Base-by-base conservation (phyloP, 2,888 invertebrate species). In the Drosophila anceps region DNA sequence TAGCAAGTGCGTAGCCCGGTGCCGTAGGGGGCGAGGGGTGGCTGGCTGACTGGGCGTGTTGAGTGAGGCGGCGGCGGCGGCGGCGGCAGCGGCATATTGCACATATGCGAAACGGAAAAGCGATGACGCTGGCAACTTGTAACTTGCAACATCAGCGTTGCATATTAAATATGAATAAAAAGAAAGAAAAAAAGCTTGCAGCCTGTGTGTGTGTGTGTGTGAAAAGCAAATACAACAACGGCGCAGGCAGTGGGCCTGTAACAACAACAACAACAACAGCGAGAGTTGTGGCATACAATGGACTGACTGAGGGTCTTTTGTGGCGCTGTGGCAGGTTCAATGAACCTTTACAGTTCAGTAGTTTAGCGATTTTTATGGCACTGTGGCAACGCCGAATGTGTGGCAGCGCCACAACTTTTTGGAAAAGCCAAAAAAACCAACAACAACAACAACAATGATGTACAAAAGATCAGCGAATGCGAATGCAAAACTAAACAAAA, bases 331-430 rank as follows among this genome's bases (percentile, higher is more conserved):
- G 88, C 84, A 81, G 75, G 89, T 89, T 89, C 89, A 90, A 57
- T 89, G 91, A 89, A 89, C 91, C 81, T 81, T 90, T 84, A 84
- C 91, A 91, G 90, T 88, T 86, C 90, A 89, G 88, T 88, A 89
- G 91, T 86, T 88, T 91, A 89, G 84, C 82, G 80, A 88, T 88
- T 88, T 88, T 87, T 87, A 62, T 79, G 80, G 55, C 82, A 82
- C 79, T 82, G 73, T 82, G 82, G 76, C 82, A 82, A 65, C 70
- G 69, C 64, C 73, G 74, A 68, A 62, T 43, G 58, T 51, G 29
- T 54, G 60, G 57, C 54, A 59, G 59, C 55, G 44, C 64, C 73
- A 27, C 44, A 27, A 44, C 13, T 15, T 27, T 83, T 81, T 75
- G 60, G 69, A 65, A 67, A 67, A 75, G 69, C 62, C 64, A 37